Base-by-base conservation (phyloP, 2,797 vertebrate species). In the Dermochelys coriacea region DNA sequence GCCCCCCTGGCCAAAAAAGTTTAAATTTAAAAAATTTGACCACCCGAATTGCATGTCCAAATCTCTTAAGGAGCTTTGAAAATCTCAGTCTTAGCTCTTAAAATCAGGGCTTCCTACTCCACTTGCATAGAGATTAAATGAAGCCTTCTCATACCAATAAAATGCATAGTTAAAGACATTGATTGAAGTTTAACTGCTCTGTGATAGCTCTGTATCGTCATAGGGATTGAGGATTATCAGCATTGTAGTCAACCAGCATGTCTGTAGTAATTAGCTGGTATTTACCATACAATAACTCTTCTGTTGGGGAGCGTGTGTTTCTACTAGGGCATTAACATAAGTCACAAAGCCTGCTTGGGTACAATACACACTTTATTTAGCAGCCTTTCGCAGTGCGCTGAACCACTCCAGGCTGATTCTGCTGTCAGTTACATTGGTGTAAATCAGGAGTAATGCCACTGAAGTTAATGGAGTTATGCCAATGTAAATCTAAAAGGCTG, bases 391-490 rank as follows among this genome's bases (percentile, higher is more conserved):
- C 23, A 4, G 3, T 1, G 0, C 0, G 14, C 45, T 16, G 54
- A 1, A 0, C 34, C 1, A 23, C 27, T 49, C 2, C 0, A 64
- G 52, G 14, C 2, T 55, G 52, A 1, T 2, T 0, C 41, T 31
- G 74, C 74, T 4, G 8, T 41, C 50, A 0, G 2, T 29, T 2
- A 1, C 12, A 14, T 31, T 21, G 3, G 0, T 71, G 64, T 41
- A 71, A 37, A 41, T 25, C 64, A 37, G n/a, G 19, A 71, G 64
- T 37, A 37, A 19, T 23, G 64, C 64, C 19, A 21, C 19, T 71
- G 19, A 23, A 12, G n/a, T 71, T 11, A 71, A 19, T 21, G n/a
- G 23, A 41, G 25, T 47, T 75, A 47, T 45, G 41, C 23, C 25
- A 27, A 41, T 47, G 25, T 29, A 47, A 75, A 8, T 14, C 15